Evolutionary conservation across 2,113 vertebrate genomes (phyloP).

Genomic region (Ammospiza nelsoni): DNA sequence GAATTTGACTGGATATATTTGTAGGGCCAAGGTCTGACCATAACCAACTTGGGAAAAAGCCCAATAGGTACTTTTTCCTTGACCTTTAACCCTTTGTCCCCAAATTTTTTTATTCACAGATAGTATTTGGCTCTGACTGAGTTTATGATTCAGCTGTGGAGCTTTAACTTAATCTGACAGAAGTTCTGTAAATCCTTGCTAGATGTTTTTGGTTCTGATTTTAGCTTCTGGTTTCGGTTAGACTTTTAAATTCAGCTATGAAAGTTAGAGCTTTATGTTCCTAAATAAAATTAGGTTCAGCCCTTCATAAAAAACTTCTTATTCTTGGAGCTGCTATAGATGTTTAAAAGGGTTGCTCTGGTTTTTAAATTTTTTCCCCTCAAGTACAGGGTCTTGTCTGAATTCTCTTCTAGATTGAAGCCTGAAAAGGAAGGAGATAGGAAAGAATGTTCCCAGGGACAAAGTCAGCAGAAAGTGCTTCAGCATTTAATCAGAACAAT

Average conservation of each 20-base stretch:
- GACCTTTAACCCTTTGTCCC: not conserved
- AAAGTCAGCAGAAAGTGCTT: not conserved
- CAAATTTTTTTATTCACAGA: not conserved
- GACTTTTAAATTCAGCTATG: not conserved
- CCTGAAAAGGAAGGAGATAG: not conserved
- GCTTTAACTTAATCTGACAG: not conserved
- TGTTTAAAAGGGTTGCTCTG: not conserved
- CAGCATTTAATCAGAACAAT: not conserved
- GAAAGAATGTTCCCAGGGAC: not conserved
- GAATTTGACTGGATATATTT: not conserved
- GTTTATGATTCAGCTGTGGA: not conserved
- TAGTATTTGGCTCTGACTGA: not conserved
- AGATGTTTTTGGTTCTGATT: not conserved
- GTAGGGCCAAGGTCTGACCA: not conserved
- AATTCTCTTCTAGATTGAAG: not conserved
- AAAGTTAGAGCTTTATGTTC: not conserved
- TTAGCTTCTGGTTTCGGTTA: not conserved
- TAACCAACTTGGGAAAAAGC: not conserved
- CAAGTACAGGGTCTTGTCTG: not conserved
- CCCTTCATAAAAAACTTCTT: not conserved
- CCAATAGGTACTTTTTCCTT: not conserved
- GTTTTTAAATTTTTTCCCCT: not conserved
- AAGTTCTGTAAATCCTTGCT: constrained; percentile 11
- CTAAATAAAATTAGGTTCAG: constrained; percentile 12
- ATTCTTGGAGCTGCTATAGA: not conserved